Evolutionary conservation across 2,113 vertebrate genomes (phyloP).

Genomic region (Corydoras maculifer): DNA sequence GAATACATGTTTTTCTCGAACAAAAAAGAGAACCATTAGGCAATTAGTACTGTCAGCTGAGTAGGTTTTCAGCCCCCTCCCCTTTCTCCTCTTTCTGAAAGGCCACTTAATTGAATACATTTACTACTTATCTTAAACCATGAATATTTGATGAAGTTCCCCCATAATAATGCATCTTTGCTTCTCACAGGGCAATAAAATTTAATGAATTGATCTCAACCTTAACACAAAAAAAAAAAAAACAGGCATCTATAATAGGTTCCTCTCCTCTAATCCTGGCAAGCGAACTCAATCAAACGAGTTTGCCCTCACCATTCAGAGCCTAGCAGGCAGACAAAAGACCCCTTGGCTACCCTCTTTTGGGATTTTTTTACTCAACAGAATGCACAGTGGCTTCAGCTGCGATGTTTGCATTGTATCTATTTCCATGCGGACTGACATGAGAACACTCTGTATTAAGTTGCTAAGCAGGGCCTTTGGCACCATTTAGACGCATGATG

Average conservation of each 20-base stretch:
- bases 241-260: slow-evolving; percentile 85
- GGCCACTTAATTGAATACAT: slow-evolving; percentile 99
- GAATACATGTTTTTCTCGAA: slow-evolving; percentile 53
- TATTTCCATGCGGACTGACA: slow-evolving; percentile 99
- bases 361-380: slow-evolving; percentile 88
- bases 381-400: slow-evolving; percentile 96
- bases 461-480: slow-evolving; percentile 97
- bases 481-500: slow-evolving; percentile 98
- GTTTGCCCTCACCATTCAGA: slow-evolving; percentile 90
- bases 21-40: slow-evolving; percentile 73
- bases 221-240: slow-evolving; percentile 80
- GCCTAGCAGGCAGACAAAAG: slow-evolving; percentile 78
- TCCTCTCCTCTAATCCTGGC: slow-evolving; percentile 90
- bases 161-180: slow-evolving; percentile 95
- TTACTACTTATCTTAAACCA: slow-evolving; percentile 99
- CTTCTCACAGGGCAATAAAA: slow-evolving; percentile 99
- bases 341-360: slow-evolving; percentile 52
- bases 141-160: slow-evolving; percentile 99
- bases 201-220: slow-evolving; percentile 99
- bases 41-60: slow-evolving; percentile 97
- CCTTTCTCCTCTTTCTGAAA: slow-evolving; percentile 67
- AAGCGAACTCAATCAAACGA: slow-evolving; percentile 99
- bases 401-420: slow-evolving; percentile 99
- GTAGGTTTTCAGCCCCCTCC: slow-evolving; percentile 66
- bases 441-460: slow-evolving; percentile 99